Evolutionary conservation across 2,797 vertebrate genomes (phyloP), one percentile per base, ranked within the genome.

Genomic region (Paedocypris micromegethes): DNA sequence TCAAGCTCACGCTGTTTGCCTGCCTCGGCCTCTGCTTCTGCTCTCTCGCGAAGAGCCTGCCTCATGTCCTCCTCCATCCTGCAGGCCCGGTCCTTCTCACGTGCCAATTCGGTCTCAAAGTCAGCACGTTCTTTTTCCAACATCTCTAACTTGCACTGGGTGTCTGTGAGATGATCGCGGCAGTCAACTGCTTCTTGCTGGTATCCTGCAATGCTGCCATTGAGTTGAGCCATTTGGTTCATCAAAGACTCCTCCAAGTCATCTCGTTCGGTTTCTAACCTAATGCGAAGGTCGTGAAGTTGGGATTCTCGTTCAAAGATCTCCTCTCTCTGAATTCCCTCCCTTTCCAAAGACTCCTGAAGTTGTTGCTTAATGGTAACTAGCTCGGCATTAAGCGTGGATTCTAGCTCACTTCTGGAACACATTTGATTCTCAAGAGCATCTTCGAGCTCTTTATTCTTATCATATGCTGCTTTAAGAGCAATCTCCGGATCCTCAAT

Each of bases 221-320:
- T 99, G 59, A 99, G 91, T 83, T 97, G 94, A 50, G 97, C 96
- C 81, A 99, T 72, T 72, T 99, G 96, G 84, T 98, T 95, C 97
- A 99, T 99, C 46, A 99, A 88, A 67, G 91, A 87, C 78, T 99
- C 97, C 84, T 99, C 97, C 63, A 99, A 85, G 74, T 98, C 94
- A 67, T 98, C 97, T 65, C 96, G 98, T 78, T 98, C 96, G 0
- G 83, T 75, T 72, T 93, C 95, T 3, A 94, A 84, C 0, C 88
- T 84, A 54, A 73, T 84, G 47, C 87, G 84, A 63, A 91, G 82
- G 75, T 88, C 89, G 49, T 85, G 73, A 3, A 94, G 82, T 58
- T 92, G 90, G 0, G 78, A 82, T 61, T 90, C 88, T 45, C 79
- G 87, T 75, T 85, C 86, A 38, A 72, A 76, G 7, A 8, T 66